Evolutionary conservation across 2,797 vertebrate genomes (phyloP), one percentile per base, ranked within the genome.

Genomic region (Eospalax fontanierii): DNA sequence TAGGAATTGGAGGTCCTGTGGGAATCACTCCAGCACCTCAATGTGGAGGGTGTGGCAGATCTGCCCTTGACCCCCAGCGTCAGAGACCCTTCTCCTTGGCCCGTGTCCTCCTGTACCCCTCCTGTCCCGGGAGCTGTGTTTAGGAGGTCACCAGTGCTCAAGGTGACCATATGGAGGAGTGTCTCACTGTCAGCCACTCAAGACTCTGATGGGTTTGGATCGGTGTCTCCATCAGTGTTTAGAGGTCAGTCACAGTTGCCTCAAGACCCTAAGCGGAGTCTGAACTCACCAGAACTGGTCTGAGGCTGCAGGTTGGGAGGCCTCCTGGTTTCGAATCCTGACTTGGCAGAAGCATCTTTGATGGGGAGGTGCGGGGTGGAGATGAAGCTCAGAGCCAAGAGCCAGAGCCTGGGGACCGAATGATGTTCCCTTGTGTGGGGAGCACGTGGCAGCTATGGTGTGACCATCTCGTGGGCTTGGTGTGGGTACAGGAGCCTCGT

Each of bases 271-370:
- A 57, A 19, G 83, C 22, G 15, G 43, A 70, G 22, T 10, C 33
- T 4, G 22, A 54, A 28, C 68, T 50, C 2, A 4, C 30, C 1
- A 9, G 71, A 35, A 1, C 0, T 5, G 16, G 38, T 19, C 19
- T 8, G 50, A 73, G 93, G 21, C 84, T 54, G 70, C 10, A 0
- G 66, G 21, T 1, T 50, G 4, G 0, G 5, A 22, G 68, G 71
- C 2, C 74, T 30, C 16, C 40, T 19, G 38, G 4, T 18, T 12
- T n/a, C 2, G 0, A 0, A 28, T n/a, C 4, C 43, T 2, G 1
- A 21, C 16, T 7, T 26, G 78, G 50, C 43, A 40, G 50, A 22
- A 54, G 65, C 46, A 33, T 35, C 65, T 26, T 28, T 71, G 15
- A 1, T 28, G 66, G 57, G 46, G 88, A 38, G 61, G 18, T 38